These are phyloP conservation scores for Sylvilagus floridanus DNA, from an alignment of 2,797 vertebrate species.

Conservation along the genomic window DNA sequence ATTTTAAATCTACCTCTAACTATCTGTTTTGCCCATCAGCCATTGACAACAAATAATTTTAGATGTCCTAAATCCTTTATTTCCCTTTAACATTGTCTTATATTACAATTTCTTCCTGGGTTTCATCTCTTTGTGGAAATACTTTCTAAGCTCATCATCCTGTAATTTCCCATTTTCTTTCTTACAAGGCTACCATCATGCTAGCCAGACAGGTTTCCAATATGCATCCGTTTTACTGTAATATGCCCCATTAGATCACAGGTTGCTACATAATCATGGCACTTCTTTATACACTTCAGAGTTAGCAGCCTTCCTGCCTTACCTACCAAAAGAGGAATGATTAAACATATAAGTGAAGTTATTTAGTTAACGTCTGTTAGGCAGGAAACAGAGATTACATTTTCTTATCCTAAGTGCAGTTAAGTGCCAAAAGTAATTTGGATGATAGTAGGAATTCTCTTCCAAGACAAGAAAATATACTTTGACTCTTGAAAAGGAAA, in stretches of 20 bases:
- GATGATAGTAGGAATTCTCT: conserved; percentile 2
- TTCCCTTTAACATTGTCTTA: neutral
- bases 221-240: neutral
- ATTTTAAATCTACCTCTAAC: neutral
- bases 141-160: neutral
- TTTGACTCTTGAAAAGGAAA: conserved; percentile 35
- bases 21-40: neutral
- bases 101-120: neutral
- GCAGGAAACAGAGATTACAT: neutral
- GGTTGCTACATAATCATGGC: neutral
- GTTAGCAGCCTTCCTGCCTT: neutral
- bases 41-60: neutral
- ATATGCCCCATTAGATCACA: neutral
- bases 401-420: neutral
- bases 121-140: neutral
- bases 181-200: neutral
- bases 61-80: neutral
- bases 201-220: neutral
- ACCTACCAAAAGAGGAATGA: neutral
- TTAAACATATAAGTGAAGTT: conserved; percentile 1
- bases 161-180: neutral
- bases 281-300: neutral
- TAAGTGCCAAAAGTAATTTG: conserved; percentile 45
- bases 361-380: conserved; percentile 1
- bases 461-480: neutral